Evolutionary conservation across 2,113 vertebrate genomes (phyloP).

Genomic region (Oncorhynchus mykiss): DNA sequence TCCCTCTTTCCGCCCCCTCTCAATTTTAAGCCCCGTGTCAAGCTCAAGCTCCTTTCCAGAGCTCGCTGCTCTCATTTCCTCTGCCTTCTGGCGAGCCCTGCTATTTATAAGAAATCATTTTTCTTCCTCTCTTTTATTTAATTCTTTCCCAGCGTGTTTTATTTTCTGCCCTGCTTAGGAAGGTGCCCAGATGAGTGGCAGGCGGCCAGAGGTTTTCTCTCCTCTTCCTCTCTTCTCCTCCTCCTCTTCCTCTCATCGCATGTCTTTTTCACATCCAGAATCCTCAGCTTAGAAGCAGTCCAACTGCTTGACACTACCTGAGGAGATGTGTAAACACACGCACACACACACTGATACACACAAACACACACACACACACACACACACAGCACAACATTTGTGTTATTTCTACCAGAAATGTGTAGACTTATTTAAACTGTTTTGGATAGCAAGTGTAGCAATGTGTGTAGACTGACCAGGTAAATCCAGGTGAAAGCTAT

Average conservation of each 20-base stretch:
- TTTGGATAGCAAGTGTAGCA: neutral
- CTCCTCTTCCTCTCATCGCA: constrained; percentile 36
- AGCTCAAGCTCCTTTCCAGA: constrained; percentile 78
- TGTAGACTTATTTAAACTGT: neutral
- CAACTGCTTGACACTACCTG: constrained; percentile 30
- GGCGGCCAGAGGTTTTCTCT: constrained; percentile 70
- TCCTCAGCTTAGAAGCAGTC: constrained; percentile 20
- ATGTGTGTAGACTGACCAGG: neutral
- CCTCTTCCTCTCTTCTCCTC: constrained; percentile 19
- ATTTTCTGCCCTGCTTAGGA: constrained; percentile 82
- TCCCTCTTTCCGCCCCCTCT: constrained; percentile 80
- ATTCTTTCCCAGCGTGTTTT: constrained; percentile 78
- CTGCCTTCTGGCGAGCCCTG: constrained; percentile 81
- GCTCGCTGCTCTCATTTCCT: constrained; percentile 80
- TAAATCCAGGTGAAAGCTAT: too few species aligned
- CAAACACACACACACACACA: neutral
- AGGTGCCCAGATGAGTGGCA: constrained; percentile 81
- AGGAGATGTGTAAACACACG: neutral
- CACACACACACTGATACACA: neutral
- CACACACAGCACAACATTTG: constrained; percentile 4
- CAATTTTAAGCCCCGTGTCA: constrained; percentile 83
- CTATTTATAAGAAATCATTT: constrained; percentile 84
- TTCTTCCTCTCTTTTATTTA: constrained; percentile 73
- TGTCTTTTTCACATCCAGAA: constrained; percentile 52
- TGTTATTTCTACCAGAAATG: neutral